Conservation (phyloP, 2,888 invertebrate genomes). For the Euzophera pinguis region DNA sequence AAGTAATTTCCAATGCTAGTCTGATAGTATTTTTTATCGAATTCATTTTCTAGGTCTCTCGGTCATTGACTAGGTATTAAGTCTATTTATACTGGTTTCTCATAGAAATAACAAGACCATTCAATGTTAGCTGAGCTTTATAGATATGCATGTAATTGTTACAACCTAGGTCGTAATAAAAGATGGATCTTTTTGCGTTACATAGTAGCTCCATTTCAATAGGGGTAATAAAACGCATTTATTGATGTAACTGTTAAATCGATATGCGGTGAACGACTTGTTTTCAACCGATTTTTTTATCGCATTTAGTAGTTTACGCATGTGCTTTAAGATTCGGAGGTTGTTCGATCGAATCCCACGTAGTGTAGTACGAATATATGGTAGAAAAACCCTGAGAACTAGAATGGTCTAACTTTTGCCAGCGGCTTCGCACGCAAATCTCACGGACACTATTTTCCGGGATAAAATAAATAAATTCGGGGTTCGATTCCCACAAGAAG, state of each 20-base stretch:
- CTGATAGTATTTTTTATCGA: slow-evolving; percentile 1
- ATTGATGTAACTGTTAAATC: neutral
- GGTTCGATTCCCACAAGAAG: too few relatives aligned
- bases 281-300: too few relatives aligned
- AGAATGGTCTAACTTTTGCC: too few relatives aligned
- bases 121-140: neutral
- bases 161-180: slow-evolving; percentile 21
- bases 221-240: neutral
- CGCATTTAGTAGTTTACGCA: too few relatives aligned
- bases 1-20: neutral
- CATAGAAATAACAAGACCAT: neutral
- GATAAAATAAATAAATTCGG: too few relatives aligned
- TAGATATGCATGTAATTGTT: neutral
- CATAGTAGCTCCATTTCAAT: neutral
- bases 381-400: too few relatives aligned
- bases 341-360: too few relatives aligned
- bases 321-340: too few relatives aligned
- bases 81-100: neutral
- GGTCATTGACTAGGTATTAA: slow-evolving; percentile 10
- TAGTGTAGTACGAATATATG: too few relatives aligned
- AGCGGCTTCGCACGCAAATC: too few relatives aligned
- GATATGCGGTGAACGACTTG: neutral
- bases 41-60: slow-evolving; percentile 6
- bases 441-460: too few relatives aligned
- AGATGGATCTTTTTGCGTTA: slow-evolving; percentile 12